phyloP scores from a whole-genome alignment of 1,140 invertebrate species.

The Euura saliciscinereae region DNA sequence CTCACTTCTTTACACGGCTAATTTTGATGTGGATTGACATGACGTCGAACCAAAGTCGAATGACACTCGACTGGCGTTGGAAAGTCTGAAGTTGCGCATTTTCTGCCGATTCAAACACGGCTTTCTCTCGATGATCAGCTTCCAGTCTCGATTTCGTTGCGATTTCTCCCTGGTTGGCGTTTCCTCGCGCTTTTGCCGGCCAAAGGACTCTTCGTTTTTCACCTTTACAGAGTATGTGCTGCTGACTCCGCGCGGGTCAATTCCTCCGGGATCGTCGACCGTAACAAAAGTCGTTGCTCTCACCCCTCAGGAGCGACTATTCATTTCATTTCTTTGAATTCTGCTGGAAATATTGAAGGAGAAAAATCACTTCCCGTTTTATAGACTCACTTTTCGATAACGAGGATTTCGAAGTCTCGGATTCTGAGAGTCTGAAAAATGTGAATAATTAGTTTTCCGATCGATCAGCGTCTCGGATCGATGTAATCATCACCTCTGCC shows the following conservation, averaged over 20 bases:
- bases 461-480: no score
- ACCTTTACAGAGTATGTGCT: not conserved
- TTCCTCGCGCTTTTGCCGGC: not conserved
- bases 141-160: not conserved
- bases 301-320: not conserved
- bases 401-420: no score
- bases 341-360: no score
- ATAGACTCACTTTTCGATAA: no score
- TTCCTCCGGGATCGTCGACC: not conserved
- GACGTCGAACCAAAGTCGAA: conserved; percentile 11
- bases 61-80: no score
- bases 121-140: no score
- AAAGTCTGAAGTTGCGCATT: no score
- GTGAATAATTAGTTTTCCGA: no score
- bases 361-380: no score
- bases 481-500: no score
- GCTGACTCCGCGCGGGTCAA: not conserved
- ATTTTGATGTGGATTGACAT: conserved; percentile 23
- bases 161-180: not conserved
- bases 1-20: conserved; percentile 9
- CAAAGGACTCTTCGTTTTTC: not conserved
- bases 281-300: not conserved
- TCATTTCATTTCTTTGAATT: not conserved
- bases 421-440: no score
- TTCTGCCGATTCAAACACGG: no score